Evolutionary conservation across 1,140 invertebrate genomes (phyloP).

Genomic region (Babylonia areolata): DNA sequence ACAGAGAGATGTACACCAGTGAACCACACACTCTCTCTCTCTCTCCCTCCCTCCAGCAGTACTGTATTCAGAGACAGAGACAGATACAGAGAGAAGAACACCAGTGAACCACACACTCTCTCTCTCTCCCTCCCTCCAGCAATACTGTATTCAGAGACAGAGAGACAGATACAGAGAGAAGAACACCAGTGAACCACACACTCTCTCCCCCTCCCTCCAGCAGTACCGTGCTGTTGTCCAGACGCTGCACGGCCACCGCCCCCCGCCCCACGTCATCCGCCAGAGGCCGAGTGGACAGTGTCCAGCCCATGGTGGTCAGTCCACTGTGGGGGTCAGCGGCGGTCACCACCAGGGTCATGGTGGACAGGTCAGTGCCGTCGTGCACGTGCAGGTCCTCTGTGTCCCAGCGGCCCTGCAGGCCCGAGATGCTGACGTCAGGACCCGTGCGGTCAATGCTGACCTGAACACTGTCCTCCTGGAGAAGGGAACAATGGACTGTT

Average conservation of each 20-base stretch:
- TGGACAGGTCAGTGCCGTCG: conserved; percentile 52
- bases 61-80: too few species aligned
- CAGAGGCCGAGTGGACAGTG: conserved; percentile 40
- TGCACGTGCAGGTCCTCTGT: conserved; percentile 54
- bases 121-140: too few species aligned
- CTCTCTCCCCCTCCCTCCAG: background rate
- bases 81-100: too few species aligned
- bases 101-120: too few species aligned
- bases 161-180: too few species aligned
- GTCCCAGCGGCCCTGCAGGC: conserved; percentile 34
- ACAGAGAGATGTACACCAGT: too few species aligned
- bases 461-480: conserved; percentile 41
- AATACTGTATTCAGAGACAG: too few species aligned
- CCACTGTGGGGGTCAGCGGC: conserved; percentile 54
- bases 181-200: too few species aligned
- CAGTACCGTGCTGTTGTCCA: background rate
- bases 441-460: conserved; percentile 51
- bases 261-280: conserved; percentile 41
- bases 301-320: conserved; percentile 47
- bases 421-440: conserved; percentile 46
- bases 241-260: conserved; percentile 32
- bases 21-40: too few species aligned
- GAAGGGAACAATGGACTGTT: too few species aligned
- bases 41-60: too few species aligned
- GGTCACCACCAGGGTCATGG: conserved; percentile 50